phyloP scores from a whole-genome alignment of 2,113 vertebrate species.

The Mormyrus iriodes region DNA sequence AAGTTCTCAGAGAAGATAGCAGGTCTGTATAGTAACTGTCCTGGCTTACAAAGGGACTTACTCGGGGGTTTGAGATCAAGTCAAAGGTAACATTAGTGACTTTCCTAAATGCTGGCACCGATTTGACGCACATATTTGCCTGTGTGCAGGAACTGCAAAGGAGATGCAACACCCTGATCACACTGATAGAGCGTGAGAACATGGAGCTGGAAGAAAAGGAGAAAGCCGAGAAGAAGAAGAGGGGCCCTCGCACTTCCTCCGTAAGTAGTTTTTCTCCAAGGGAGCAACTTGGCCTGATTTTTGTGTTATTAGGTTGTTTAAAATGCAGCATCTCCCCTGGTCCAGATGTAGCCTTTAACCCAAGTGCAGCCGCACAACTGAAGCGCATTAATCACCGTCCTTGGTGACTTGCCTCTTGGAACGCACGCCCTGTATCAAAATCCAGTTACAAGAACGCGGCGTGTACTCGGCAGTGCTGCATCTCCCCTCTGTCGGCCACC shows the following conservation, averaged over 20 bases:
- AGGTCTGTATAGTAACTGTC: not conserved
- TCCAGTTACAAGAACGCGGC: not conserved
- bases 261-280: constrained; percentile 50
- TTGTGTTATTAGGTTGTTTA: not conserved
- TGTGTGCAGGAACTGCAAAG: constrained; percentile 81
- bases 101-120: not conserved
- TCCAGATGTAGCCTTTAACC: not conserved
- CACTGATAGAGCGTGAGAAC: constrained; percentile 95
- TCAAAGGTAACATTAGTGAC: not conserved
- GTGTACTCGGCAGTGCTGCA: not conserved
- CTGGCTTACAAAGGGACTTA: not conserved
- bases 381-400: not conserved
- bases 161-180: constrained; percentile 94
- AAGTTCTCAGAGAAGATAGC: not conserved
- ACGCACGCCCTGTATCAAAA: not conserved
- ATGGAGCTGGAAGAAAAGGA: constrained; percentile 98
- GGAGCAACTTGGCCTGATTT: not conserved
- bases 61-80: not conserved
- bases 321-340: not conserved
- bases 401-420: not conserved
- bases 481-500: not conserved
- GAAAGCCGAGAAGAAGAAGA: constrained; percentile 97
- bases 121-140: not conserved
- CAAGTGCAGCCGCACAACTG: not conserved
- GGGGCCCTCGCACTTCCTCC: constrained; percentile 79